Conservation (phyloP, 2,888 invertebrate species). For the Polia nebulosa region DNA sequence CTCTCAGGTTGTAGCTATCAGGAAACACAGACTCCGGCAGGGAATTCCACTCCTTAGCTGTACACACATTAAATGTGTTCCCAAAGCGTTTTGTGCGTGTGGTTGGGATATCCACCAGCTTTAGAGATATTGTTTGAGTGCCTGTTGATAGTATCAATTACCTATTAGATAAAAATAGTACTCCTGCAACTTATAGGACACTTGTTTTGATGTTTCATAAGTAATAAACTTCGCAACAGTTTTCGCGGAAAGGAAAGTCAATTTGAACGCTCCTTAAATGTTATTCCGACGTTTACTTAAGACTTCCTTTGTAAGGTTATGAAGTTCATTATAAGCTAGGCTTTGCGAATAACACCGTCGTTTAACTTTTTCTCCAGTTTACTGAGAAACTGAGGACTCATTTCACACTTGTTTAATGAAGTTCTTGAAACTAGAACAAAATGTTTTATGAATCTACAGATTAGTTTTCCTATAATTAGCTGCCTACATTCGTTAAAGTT, state of each 20-base stretch:
- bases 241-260: constrained; percentile 32
- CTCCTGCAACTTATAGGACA: not conserved
- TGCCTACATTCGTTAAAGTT: not conserved
- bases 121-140: too few species aligned
- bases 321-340: constrained; percentile 41
- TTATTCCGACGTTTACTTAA: constrained; percentile 26
- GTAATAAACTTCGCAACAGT: constrained; percentile 10
- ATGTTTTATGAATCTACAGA: not conserved
- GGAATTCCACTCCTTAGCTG: too few species aligned
- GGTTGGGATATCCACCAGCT: too few species aligned
- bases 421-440: not conserved
- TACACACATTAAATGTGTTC: too few species aligned
- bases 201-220: not conserved
- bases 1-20: too few species aligned
- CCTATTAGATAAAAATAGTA: not conserved
- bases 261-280: constrained; percentile 28
- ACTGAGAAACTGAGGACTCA: constrained; percentile 20
- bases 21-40: too few species aligned
- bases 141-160: not conserved
- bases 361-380: constrained; percentile 42
- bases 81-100: too few species aligned
- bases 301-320: constrained; percentile 34
- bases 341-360: constrained; percentile 23
- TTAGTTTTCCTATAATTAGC: not conserved
- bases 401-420: constrained; percentile 41